Base-by-base conservation (phyloP, 2,113 vertebrate species). In the Polypterus senegalus region DNA sequence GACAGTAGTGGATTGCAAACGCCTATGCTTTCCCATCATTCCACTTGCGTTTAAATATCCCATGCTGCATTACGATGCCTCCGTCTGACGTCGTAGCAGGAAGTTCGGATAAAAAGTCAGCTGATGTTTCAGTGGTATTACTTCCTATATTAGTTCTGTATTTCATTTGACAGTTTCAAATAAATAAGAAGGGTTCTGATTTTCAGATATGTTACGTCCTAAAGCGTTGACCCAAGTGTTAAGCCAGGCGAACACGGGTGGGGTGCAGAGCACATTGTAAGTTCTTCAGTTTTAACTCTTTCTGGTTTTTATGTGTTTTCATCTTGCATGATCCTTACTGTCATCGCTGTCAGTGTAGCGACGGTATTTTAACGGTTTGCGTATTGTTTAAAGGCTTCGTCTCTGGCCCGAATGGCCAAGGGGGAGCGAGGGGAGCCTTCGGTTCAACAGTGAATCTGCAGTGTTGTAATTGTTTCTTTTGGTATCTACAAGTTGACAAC, bases 261-360 rank as follows among this genome's bases (percentile, higher is more conserved):
- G 95, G 49, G 95, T 97, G 58, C 95, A 98, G 70, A 98, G 95
- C 83, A 98, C 95, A 3, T 79, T 98, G 95, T 97, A 74, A 98
- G 94, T 91, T 74, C 57, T 27, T 27, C 7, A 51, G 6, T 51
- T 51, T 51, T 6, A 51, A 51, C 6, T 51, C 11, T 6, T 58
- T 27, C 8, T 11, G 57, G 6, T 58, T 27, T 27, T 27, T 27
- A 27, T 27, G 27, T 27, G 27, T 27, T 27, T 27, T 1, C 2
- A 27, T 27, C 27, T 1, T 27, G 27, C 27, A 27, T 27, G 27
- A 27, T 27, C 27, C 27, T 27, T 27, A 27, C 27, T 27, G 27
- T 27, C 27, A 27, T 27, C 27, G 27, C 27, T 27, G 27, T 27
- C 27, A 27, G 27, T 27, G 27, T 27, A 27, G 27, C 27, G 27